Evolutionary conservation across 1,140 invertebrate species (phyloP).

Genomic region (Drosophila neocordata): DNA sequence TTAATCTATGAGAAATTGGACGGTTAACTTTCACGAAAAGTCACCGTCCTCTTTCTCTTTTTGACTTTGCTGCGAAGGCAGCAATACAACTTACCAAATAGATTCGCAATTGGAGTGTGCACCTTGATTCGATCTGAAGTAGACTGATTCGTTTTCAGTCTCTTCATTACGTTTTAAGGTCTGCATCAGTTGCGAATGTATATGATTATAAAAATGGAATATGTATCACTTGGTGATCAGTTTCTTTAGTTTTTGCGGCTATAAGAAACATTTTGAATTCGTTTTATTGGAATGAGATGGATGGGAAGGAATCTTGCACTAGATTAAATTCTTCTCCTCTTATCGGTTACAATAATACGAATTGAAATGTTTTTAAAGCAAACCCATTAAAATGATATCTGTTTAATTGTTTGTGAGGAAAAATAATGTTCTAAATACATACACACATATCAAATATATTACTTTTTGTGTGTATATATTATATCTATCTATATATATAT

Average conservation of each 20-base stretch:
- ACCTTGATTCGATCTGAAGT: background rate
- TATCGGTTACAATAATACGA: background rate
- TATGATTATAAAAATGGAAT: slow-evolving; percentile 29
- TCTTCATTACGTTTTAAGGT: background rate
- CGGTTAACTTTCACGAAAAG: slow-evolving; percentile 12
- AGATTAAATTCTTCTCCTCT: background rate
- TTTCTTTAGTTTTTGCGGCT: slow-evolving; percentile 15
- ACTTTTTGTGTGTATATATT: too few species aligned
- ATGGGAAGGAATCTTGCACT: background rate
- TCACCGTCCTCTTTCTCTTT: slow-evolving; percentile 29
- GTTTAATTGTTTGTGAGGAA: slow-evolving; percentile 1
- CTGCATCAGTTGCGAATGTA: slow-evolving; percentile 32
- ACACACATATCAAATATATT: background rate
- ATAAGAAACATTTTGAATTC: slow-evolving; percentile 10
- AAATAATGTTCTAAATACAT: background rate
- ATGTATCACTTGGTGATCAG: slow-evolving; percentile 39
- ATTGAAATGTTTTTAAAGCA: background rate
- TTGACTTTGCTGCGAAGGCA: slow-evolving; percentile 54
- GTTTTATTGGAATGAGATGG: background rate
- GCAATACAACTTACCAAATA: slow-evolving; percentile 44
- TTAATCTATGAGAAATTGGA: slow-evolving; percentile 26
- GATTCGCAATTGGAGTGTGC: slow-evolving; percentile 32
- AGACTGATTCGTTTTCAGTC: background rate
- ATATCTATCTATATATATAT: background rate
- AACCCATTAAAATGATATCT: background rate